phyloP scores from a whole-genome alignment of 2,888 invertebrate species.

The Oasisia sp. region DNA sequence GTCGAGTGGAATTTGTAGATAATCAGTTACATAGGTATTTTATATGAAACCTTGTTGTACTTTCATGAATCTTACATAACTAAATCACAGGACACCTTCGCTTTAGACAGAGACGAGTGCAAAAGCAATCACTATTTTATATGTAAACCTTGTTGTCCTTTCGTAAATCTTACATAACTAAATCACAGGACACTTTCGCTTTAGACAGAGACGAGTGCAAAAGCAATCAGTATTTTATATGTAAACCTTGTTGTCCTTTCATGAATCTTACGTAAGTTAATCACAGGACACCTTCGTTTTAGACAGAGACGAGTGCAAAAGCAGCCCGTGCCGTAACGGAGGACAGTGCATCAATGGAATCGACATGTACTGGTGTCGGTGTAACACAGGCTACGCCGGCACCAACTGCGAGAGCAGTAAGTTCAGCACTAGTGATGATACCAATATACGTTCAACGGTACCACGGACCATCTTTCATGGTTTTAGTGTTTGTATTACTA shows the following conservation, averaged over 20 bases:
- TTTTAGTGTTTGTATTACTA: background rate
- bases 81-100: no score
- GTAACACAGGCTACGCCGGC: conserved; percentile 55
- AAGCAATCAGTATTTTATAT: background rate
- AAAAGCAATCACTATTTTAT: no score
- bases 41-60: no score
- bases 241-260: background rate
- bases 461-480: background rate
- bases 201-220: no score
- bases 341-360: conserved; percentile 59
- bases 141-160: no score
- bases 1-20: no score
- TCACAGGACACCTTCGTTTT: conserved; percentile 8
- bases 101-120: no score
- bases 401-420: conserved; percentile 57
- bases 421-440: conserved; percentile 23
- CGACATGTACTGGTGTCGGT: conserved; percentile 56
- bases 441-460: background rate
- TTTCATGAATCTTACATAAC: no score
- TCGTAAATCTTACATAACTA: no score
- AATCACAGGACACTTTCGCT: no score
- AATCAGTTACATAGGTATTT: no score
- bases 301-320: conserved; percentile 38
- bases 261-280: background rate
- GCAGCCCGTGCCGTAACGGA: conserved; percentile 40